Evolutionary conservation across 2,113 vertebrate species (phyloP).

Genomic region (Nycticebus coucang): DNA sequence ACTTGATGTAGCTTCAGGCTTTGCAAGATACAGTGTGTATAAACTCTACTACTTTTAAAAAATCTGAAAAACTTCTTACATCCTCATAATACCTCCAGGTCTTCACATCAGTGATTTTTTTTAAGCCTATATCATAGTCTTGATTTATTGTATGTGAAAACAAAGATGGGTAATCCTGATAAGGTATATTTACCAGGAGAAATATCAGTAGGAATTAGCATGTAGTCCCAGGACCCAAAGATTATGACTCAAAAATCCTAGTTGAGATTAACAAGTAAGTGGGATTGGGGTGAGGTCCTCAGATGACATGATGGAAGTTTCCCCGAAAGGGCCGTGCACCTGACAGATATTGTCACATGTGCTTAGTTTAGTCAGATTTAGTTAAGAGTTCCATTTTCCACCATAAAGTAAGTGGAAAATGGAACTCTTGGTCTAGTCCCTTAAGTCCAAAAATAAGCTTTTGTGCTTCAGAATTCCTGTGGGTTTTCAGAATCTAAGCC

Average conservation of each 20-base stretch:
- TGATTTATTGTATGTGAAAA: background rate
- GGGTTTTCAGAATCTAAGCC: background rate
- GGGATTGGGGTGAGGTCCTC: background rate
- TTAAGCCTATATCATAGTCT: background rate
- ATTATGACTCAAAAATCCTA: background rate
- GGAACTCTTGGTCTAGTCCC: background rate
- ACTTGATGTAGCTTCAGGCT: background rate
- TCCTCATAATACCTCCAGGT: rapidly evolving
- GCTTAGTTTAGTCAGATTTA: background rate
- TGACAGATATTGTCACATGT: background rate
- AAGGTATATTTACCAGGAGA: background rate
- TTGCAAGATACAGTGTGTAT: rapidly evolving
- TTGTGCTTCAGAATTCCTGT: background rate
- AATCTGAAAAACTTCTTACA: background rate
- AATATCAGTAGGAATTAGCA: background rate
- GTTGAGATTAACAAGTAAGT: background rate
- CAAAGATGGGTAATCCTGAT: background rate
- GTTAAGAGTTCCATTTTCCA: background rate
- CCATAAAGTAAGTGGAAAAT: background rate
- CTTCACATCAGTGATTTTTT: background rate
- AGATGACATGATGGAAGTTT: background rate
- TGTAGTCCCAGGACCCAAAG: background rate
- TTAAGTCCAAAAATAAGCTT: background rate
- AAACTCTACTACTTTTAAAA: background rate
- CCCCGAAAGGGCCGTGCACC: background rate